A percentile compares a stretch with the other conserved stretches of the same genome.
phyloP scores from a whole-genome alignment of 2,113 vertebrate species.

The Atrichornis clamosus region DNA sequence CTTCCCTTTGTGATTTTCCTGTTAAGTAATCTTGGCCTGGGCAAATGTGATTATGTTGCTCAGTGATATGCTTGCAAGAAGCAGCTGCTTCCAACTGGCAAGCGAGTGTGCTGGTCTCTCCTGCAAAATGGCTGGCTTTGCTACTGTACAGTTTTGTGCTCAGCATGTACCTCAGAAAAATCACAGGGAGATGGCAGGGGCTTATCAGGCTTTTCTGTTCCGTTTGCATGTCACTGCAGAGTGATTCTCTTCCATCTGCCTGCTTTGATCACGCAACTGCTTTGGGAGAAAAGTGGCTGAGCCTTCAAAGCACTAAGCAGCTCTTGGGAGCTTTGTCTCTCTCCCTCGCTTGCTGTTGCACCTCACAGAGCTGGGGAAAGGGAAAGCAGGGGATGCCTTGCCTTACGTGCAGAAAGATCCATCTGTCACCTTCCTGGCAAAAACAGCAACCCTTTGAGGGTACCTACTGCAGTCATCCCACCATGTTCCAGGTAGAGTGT shows the following conservation, averaged over 20 bases:
- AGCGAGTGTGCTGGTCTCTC: neutral
- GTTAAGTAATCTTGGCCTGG: neutral
- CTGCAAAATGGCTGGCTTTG: neutral
- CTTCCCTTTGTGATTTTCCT: neutral
- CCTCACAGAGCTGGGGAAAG: neutral
- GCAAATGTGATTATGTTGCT: neutral
- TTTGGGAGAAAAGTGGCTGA: slow-evolving; percentile 18
- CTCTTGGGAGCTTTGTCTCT: neutral
- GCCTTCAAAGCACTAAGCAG: slow-evolving; percentile 19
- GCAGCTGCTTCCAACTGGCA: neutral
- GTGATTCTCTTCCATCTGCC: neutral
- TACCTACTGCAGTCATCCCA: neutral
- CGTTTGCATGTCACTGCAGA: neutral
- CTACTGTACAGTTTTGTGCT: neutral
- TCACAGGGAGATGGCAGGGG: neutral
- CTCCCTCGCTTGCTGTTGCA: neutral
- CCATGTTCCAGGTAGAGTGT: neutral
- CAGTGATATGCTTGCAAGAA: neutral
- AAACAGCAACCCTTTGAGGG: neutral
- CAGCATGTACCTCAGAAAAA: neutral
- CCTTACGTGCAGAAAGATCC: neutral
- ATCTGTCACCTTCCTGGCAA: neutral
- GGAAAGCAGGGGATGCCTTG: neutral
- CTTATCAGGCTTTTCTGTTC: slow-evolving; percentile 9
- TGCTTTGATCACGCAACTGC: slow-evolving; percentile 17